Conservation (phyloP, 2,888 invertebrate genomes). For the Cataglyphis livida region DNA sequence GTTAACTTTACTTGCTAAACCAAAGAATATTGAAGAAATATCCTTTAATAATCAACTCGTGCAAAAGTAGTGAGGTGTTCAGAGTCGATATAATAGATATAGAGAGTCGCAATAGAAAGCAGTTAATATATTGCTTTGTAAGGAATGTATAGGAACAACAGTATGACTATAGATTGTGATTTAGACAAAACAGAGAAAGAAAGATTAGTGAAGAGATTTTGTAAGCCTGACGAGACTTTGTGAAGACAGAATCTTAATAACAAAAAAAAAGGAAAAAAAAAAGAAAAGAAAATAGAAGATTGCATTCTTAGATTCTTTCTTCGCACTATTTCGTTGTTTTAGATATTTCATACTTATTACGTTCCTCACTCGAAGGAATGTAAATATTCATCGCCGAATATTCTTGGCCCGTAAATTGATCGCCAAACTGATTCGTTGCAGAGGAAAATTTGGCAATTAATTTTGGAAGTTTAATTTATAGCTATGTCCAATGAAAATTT, state of each 20-base stretch:
- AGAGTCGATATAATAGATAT: background rate
- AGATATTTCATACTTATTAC: slow-evolving; percentile 37
- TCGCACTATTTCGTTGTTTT: slow-evolving; percentile 43
- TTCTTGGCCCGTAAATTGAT: slow-evolving; percentile 41
- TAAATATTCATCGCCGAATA: slow-evolving; percentile 46
- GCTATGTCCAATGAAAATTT: slow-evolving; percentile 26
- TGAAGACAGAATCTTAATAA: background rate
- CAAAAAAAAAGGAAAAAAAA: background rate
- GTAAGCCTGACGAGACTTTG: background rate
- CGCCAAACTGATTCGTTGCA: slow-evolving; percentile 64
- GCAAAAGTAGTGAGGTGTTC: slow-evolving; percentile 14
- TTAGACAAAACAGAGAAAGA: background rate
- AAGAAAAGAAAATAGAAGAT: background rate
- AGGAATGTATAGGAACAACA: background rate
- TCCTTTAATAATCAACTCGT: background rate
- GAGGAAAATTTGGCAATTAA: slow-evolving; percentile 42
- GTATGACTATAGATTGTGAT: background rate
- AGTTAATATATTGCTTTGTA: background rate
- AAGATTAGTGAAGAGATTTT: background rate
- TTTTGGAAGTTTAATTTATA: slow-evolving; percentile 29
- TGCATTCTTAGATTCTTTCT: background rate
- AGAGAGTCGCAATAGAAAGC: background rate
- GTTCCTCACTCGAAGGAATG: slow-evolving; percentile 45
- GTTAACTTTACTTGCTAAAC: background rate
- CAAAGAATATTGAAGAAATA: background rate